Conservation (phyloP, 1,140 invertebrate species). For the Kradibia gibbosae region DNA sequence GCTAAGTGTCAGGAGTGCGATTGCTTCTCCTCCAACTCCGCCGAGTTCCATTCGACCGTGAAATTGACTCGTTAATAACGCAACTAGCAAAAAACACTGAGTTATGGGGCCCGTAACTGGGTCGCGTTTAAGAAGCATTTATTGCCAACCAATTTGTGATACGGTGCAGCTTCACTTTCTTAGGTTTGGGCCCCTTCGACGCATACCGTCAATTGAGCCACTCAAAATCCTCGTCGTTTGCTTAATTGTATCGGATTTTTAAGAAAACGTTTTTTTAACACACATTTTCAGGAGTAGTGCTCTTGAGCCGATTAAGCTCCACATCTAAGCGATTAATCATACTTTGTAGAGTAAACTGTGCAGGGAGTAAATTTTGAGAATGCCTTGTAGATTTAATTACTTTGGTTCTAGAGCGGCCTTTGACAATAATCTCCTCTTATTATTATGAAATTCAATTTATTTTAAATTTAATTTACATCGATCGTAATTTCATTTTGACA, state of each 20-base stretch:
- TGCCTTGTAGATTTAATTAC: not conserved
- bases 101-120: not conserved
- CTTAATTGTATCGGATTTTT: slow-evolving; percentile 36
- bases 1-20: not conserved
- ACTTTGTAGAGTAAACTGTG: not conserved
- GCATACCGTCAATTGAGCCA: not conserved
- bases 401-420: not conserved
- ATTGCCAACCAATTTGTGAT: not conserved
- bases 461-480: not conserved
- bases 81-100: not conserved
- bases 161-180: not conserved
- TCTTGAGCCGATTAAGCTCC: slow-evolving; percentile 10
- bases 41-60: slow-evolving; percentile 31
- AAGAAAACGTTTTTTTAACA: slow-evolving; percentile 16
- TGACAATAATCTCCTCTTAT: not conserved
- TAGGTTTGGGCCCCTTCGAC: not conserved
- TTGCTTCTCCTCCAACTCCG: not conserved
- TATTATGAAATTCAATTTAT: not conserved
- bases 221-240: slow-evolving; percentile 21
- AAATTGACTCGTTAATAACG: slow-evolving; percentile 51
- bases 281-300: not conserved
- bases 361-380: not conserved
- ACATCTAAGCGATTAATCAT: slow-evolving; percentile 31
- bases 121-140: not conserved
- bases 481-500: not conserved